Conservation (phyloP, 2,888 invertebrate species). For the Orchesella flavescens region DNA sequence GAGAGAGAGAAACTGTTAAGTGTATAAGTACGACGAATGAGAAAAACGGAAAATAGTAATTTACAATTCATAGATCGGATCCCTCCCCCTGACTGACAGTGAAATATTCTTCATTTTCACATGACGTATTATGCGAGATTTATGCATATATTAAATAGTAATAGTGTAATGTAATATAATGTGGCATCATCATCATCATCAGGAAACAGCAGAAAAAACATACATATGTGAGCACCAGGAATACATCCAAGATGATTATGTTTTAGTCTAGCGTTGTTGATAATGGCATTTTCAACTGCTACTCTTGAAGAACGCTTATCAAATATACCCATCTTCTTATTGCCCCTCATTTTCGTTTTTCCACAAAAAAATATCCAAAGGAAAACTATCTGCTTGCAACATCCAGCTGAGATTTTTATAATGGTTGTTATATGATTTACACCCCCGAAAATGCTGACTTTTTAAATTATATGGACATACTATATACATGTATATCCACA, state of each 20-base stretch:
- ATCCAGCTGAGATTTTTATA: slow-evolving; percentile 38
- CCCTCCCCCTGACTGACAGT: slow-evolving; percentile 63
- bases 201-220: slow-evolving; percentile 7
- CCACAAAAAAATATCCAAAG: slow-evolving; percentile 9
- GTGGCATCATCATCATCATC: no score
- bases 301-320: slow-evolving; percentile 32
- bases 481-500: background rate
- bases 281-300: slow-evolving; percentile 18
- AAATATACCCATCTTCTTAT: slow-evolving; percentile 36
- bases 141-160: slow-evolving; percentile 51
- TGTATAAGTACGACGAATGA: background rate
- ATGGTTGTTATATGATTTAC: slow-evolving; percentile 50
- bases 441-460: slow-evolving; percentile 38
- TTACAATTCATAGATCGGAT: slow-evolving; percentile 61
- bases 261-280: background rate
- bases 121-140: slow-evolving; percentile 60
- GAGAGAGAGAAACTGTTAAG: slow-evolving; percentile 20
- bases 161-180: slow-evolving; percentile 31
- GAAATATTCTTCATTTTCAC: slow-evolving; percentile 60
- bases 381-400: background rate
- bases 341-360: slow-evolving; percentile 13
- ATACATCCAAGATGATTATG: slow-evolving; percentile 17
- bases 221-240: slow-evolving; percentile 1
- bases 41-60: slow-evolving; percentile 62
- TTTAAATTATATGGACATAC: slow-evolving; percentile 23